Evolutionary conservation across 2,797 vertebrate genomes (phyloP).

Genomic region (Setipinna tenuifilis): DNA sequence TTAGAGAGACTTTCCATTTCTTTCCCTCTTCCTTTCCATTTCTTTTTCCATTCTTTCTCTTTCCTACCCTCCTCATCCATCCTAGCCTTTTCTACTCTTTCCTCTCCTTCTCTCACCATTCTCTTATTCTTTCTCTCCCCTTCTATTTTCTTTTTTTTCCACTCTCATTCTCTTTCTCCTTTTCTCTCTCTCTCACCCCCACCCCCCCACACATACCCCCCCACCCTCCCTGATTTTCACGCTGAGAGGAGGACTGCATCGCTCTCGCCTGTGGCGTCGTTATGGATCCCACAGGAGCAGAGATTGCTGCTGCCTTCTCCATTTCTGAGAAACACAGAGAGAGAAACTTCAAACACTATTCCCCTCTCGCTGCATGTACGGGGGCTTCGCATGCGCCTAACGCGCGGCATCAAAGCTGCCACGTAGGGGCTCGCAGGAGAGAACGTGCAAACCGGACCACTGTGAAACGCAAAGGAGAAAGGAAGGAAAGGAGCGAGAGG

Average conservation of each 20-base stretch:
- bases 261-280: slow-evolving; percentile 73
- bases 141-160: slow-evolving; percentile 37
- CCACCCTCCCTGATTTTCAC: slow-evolving; percentile 51
- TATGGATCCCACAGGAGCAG: slow-evolving; percentile 74
- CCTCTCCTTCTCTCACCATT: slow-evolving; percentile 28
- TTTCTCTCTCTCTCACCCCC: slow-evolving; percentile 44
- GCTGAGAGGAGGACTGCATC: slow-evolving; percentile 71
- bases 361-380: slow-evolving; percentile 61
- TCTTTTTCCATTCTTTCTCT: slow-evolving; percentile 51
- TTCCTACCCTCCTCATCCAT: background rate
- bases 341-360: slow-evolving; percentile 76
- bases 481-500: too few species aligned
- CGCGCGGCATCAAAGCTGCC: slow-evolving; percentile 68
- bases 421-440: slow-evolving; percentile 69
- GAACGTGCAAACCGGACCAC: slow-evolving; percentile 74
- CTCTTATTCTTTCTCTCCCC: slow-evolving; percentile 53
- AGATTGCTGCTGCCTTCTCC: slow-evolving; percentile 63
- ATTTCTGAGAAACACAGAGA: slow-evolving; percentile 68
- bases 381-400: slow-evolving; percentile 1
- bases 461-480: slow-evolving; percentile 67
- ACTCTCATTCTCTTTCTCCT: slow-evolving; percentile 36
- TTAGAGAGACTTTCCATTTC: background rate
- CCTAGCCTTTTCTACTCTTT: slow-evolving; percentile 20
- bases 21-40: slow-evolving; percentile 42
- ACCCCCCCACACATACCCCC: slow-evolving; percentile 50